Conservation (phyloP, 2,888 invertebrate species). For the Pandemis cinnamomeana region DNA sequence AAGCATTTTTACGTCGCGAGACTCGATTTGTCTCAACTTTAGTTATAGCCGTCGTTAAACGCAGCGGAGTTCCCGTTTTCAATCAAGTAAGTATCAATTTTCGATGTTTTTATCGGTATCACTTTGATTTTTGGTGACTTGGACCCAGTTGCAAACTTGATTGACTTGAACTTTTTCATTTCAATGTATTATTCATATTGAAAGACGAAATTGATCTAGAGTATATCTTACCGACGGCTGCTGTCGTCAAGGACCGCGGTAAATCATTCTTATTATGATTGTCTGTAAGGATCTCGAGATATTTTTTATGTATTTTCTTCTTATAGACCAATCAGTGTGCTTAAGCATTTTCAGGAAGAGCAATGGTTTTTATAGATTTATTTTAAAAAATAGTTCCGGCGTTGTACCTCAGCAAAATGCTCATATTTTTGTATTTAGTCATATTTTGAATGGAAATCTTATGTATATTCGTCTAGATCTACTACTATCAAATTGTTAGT, state of each 20-base stretch:
- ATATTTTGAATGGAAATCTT: too few species aligned
- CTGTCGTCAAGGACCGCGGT: neutral
- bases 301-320: neutral
- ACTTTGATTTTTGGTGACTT: neutral
- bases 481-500: too few species aligned
- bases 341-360: neutral
- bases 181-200: neutral
- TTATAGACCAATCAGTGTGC: neutral
- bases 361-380: neutral
- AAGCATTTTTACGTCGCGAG: constrained; percentile 50
- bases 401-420: neutral
- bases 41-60: constrained; percentile 40
- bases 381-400: neutral
- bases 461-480: too few species aligned
- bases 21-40: constrained; percentile 37
- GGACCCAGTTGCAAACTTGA: constrained; percentile 2
- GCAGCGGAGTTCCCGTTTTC: constrained; percentile 33
- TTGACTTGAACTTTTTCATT: neutral
- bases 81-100: constrained; percentile 41
- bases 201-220: neutral
- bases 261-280: constrained; percentile 9
- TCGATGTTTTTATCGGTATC: constrained; percentile 9
- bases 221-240: constrained; percentile 3
- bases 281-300: neutral
- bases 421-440: too few species aligned